These are phyloP conservation scores for Paracyprichromis sp. DNA, from an alignment of 2,113 vertebrate genomes.

Conservation along the genomic window DNA sequence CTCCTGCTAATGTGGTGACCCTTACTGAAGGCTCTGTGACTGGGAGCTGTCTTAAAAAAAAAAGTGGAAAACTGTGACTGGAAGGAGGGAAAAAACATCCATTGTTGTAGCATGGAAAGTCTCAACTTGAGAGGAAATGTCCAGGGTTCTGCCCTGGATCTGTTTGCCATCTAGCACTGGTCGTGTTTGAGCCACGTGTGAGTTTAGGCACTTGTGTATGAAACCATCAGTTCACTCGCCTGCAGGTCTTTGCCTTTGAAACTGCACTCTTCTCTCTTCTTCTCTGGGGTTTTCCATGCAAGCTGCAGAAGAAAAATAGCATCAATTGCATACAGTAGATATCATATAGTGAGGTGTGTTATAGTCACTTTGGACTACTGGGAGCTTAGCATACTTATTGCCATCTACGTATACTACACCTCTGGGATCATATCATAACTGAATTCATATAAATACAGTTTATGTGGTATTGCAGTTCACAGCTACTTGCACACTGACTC, in stretches of 20 bases:
- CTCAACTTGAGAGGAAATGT: conserved; percentile 19
- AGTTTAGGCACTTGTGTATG: background rate
- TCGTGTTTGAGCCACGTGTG: background rate
- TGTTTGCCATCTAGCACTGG: background rate
- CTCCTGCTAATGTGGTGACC: background rate
- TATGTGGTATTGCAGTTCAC: background rate
- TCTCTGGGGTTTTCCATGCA: conserved; percentile 80
- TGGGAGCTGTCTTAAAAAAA: background rate
- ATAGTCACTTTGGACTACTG: background rate
- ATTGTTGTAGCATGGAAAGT: conserved; percentile 24
- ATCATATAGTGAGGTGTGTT: background rate
- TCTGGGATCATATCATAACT: background rate
- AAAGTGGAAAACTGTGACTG: background rate
- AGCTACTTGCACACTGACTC: conserved; percentile 5
- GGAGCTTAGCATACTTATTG: background rate
- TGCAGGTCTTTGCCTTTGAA: conserved; percentile 95
- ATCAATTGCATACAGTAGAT: background rate
- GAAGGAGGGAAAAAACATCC: conserved; percentile 8
- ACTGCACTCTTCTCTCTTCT: conserved; percentile 84
- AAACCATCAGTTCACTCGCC: conserved; percentile 67
- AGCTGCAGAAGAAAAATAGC: conserved; percentile 67
- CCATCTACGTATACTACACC: background rate
- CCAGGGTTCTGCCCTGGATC: background rate
- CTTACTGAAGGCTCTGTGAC: background rate
- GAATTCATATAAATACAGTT: background rate